Evolutionary conservation across 2,888 invertebrate genomes (phyloP).

Genomic region (Ochlodes sylvanus): DNA sequence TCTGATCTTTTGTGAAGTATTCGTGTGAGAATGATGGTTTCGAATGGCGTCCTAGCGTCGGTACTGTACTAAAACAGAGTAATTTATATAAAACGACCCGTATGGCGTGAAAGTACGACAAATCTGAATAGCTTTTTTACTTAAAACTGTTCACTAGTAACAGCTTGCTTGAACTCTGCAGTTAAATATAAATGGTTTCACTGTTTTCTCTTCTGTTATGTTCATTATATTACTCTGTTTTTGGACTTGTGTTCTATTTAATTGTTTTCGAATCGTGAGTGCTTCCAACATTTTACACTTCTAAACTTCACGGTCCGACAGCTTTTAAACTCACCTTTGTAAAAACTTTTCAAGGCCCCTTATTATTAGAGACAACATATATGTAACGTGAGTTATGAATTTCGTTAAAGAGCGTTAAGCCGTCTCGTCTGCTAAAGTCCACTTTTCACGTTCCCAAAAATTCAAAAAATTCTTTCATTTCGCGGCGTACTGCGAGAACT

Average conservation of each 20-base stretch:
- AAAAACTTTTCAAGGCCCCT: constrained; percentile 3
- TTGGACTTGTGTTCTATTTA: too few relatives aligned
- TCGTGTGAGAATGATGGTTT: neutral
- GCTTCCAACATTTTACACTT: too few relatives aligned
- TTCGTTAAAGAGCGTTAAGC: constrained; percentile 20
- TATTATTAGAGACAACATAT: constrained; percentile 5
- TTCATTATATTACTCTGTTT: neutral
- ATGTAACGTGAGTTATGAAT: constrained; percentile 15
- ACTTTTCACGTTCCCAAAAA: constrained; percentile 20
- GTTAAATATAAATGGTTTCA: constrained; percentile 16
- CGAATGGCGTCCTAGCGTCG: too few relatives aligned
- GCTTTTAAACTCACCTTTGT: constrained; percentile 15
- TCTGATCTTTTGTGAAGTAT: constrained; percentile 2
- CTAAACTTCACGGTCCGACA: neutral
- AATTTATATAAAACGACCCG: too few relatives aligned
- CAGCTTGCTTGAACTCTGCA: too few relatives aligned
- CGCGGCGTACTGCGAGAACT: constrained; percentile 27
- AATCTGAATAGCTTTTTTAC: too few relatives aligned
- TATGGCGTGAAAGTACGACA: too few relatives aligned
- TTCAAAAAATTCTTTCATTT: constrained; percentile 17
- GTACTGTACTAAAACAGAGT: too few relatives aligned
- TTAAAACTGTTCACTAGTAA: too few relatives aligned
- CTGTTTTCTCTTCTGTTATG: constrained; percentile 3
- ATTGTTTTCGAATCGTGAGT: too few relatives aligned
- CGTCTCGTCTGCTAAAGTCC: constrained; percentile 16